Base-by-base conservation (phyloP, 2,888 invertebrate species). In the Microctonus hyperodae region DNA sequence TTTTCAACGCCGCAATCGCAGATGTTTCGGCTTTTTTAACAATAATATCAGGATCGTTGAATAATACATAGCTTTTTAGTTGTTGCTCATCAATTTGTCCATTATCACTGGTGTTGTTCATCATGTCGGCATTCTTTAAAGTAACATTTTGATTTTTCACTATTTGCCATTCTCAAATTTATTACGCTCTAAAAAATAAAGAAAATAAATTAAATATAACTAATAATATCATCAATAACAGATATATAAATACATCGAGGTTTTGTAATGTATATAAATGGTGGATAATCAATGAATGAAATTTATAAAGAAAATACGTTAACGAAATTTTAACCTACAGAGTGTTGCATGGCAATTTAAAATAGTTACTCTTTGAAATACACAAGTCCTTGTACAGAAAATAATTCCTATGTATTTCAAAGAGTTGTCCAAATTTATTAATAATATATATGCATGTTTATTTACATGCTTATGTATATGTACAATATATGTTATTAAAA, bases 61-160 rank as follows among this genome's bases (percentile, higher is more conserved):
- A 79, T 70, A 79, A 80, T 59, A 75, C 78, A 79, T 81, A 79
- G 71, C 78, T 80, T 57, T 77, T 68, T 75, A 73, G 44, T 65
- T 64, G 61, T 75, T 72, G 44, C 72, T 65, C 65, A 62, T 75
- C 72, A 37, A 68, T 68, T 57, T 77, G 74, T 61, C 78, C 76
- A 35, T 77, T 73, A 35, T 73, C 73, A 23, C 69, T 72, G 53
- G 71, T 74, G 59, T 71, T 78, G 75, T 72, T 79, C 79, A 81
- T 80, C 31, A 20, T 55, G 31, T 55, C 33, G 33, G 33, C 31
- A 33, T 33, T 55, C 16, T 2, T 53, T 53, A 5, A 28, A 53
- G 10, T 10, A 31, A 33, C 31, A 55, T 10, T 51, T 44, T 11
- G 28, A 22, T 16, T 22, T 2, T 50, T 35, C 6, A 37, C n/a